Conservation (phyloP, 2,113 vertebrate species). For the Melanerpes aurifrons region DNA sequence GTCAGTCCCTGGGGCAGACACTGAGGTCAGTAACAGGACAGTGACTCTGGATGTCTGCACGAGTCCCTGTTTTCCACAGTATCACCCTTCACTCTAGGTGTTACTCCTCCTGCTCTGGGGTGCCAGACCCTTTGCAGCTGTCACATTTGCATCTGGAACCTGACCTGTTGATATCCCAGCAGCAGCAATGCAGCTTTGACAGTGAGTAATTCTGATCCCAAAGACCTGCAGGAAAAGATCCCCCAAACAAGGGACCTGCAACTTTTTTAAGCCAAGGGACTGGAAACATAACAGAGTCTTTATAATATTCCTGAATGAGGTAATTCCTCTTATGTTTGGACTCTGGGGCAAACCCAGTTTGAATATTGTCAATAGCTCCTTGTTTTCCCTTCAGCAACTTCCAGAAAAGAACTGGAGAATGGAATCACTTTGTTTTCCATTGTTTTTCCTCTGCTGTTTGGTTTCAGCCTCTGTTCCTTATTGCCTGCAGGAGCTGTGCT, state of each 20-base stretch:
- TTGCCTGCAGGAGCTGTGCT: background rate
- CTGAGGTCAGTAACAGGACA: background rate
- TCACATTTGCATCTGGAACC: background rate
- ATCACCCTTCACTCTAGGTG: background rate
- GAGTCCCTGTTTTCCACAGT: background rate
- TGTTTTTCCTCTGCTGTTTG: conserved; percentile 9
- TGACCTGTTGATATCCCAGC: background rate
- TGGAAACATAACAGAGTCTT: background rate
- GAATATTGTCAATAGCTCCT: conserved; percentile 31
- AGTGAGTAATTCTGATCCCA: background rate
- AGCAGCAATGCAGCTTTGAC: background rate
- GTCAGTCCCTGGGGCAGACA: background rate
- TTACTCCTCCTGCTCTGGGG: background rate
- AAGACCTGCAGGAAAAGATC: background rate
- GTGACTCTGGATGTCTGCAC: background rate
- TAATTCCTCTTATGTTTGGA: background rate
- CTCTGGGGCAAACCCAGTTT: conserved; percentile 8
- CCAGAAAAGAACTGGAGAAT: conserved; percentile 22
- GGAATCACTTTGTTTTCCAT: conserved; percentile 16
- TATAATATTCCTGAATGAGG: background rate
- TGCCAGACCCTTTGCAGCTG: background rate
- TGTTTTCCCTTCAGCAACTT: conserved; percentile 33
- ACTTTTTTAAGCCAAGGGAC: background rate
- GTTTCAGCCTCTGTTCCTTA: background rate
- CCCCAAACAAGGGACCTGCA: background rate